Percentiles rank a stretch among this genome's conserved stretches.
These are phyloP conservation scores for Acleris laterana DNA, from an alignment of 2,888 invertebrate species.

Conservation along the genomic window DNA sequence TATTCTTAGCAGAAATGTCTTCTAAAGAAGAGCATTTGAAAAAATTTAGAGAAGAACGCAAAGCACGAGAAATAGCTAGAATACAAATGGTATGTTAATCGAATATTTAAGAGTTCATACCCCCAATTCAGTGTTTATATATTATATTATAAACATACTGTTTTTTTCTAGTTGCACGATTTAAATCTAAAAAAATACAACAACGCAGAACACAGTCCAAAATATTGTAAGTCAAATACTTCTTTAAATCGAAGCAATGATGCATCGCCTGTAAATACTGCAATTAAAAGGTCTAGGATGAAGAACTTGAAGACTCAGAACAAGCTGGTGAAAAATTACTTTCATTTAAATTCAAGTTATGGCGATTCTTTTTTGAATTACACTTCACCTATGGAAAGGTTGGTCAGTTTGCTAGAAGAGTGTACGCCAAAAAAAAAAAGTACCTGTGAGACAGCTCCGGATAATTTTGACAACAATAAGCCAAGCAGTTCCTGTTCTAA, in stretches of 20 bases:
- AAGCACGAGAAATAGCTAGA: constrained; percentile 22
- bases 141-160: background rate
- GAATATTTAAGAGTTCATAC: no score
- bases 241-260: constrained; percentile 8
- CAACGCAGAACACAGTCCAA: background rate
- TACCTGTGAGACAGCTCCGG: background rate
- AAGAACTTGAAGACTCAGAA: constrained; percentile 5
- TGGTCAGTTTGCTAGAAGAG: background rate
- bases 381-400: constrained; percentile 8
- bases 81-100: constrained; percentile 20
- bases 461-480: background rate
- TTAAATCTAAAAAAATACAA: constrained; percentile 21
- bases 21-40: constrained; percentile 13
- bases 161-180: constrained; percentile 13
- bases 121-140: no score
- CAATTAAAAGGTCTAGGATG: background rate
- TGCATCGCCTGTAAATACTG: constrained; percentile 11
- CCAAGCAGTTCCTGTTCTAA: background rate
- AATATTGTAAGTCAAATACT: constrained; percentile 11
- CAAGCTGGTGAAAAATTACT: constrained; percentile 4
- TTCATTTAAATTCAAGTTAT: background rate
- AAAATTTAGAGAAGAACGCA: constrained; percentile 27
- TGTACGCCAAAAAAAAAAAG: constrained; percentile 7
- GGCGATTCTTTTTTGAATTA: constrained; percentile 10
- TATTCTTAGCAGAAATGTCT: background rate